Evolutionary conservation across 2,113 vertebrate species (phyloP).

Genomic region (Cryptomyrus ogoouensis): DNA sequence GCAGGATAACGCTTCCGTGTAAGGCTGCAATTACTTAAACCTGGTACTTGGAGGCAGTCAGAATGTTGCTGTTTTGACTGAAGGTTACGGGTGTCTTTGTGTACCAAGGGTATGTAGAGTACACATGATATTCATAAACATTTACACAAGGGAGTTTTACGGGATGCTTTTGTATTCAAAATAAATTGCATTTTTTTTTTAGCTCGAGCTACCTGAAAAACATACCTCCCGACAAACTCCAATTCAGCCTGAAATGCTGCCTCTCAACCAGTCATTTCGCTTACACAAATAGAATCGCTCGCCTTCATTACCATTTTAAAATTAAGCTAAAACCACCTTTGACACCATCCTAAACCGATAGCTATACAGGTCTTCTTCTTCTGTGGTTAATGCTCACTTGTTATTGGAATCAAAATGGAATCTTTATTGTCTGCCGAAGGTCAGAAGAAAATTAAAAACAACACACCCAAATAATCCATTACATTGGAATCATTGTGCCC

Average conservation of each 20-base stretch:
- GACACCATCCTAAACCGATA: slow-evolving; percentile 1
- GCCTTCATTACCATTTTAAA: slow-evolving; percentile 16
- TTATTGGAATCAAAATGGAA: slow-evolving; percentile 16
- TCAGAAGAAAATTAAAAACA: slow-evolving; percentile 8
- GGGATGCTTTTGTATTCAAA: neutral
- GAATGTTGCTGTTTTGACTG: neutral
- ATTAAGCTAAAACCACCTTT: slow-evolving; percentile 16
- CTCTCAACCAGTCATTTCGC: neutral
- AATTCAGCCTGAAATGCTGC: neutral
- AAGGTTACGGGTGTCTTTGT: neutral
- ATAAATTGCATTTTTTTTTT: slow-evolving; percentile 14
- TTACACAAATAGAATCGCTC: slow-evolving; percentile 8
- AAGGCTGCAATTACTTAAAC: neutral
- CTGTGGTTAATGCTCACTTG: neutral
- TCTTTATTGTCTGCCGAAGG: slow-evolving; percentile 13
- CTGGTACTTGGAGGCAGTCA: neutral
- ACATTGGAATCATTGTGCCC: neutral
- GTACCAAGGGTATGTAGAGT: too few relatives aligned
- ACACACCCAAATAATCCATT: neutral
- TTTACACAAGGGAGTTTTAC: neutral
- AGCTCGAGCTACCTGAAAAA: neutral
- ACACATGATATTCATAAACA: neutral
- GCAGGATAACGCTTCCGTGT: neutral
- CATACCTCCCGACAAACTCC: neutral
- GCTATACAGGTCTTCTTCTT: neutral